Evolutionary conservation across 2,113 vertebrate species (phyloP), one percentile per base, ranked within the genome.

Genomic region (Oophaga pumilio): DNA sequence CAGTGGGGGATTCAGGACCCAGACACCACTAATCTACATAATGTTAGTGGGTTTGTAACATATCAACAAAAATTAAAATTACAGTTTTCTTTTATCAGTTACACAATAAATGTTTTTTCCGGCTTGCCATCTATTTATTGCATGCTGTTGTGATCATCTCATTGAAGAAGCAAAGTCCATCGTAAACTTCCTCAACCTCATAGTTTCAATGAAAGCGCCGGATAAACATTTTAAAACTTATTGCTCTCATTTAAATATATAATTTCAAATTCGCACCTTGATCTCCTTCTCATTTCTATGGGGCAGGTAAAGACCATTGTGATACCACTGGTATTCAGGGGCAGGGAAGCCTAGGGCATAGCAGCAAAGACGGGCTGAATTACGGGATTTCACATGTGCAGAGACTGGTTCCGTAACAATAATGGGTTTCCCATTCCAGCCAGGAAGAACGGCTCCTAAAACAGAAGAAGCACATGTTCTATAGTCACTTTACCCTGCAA

Each of bases 311-410:
- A 88, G 92, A 6, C 96, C 96, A 43, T 97, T 97, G 85, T 68
- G 90, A 92, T 97, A 96, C 97, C 97, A 97, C 91, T 97, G 95
- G 89, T 96, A 97, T 53, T 81, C 84, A 15, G 96, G 96, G 24
- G 92, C 88, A 17, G 96, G 96, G 11, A 95, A 92, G 1, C 96
- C 96, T 86, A 96, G 92, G 62, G 96, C 96, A 84, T 90, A 88
- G 59, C 96, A 97, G 59, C 89, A 90, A 24, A 97, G 94, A 60
- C 86, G 92, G 24, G 95, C 66, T 0, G 91, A 89, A 52, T 91
- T 87, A 20, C 93, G 94, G 1, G 13, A 76, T 78, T 74, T 90
- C 49, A 96, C 90, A 0, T 71, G 89, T 89, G 94, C 93, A 14
- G 93, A 85, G 0, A 89, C 91, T 22, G 96, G 96, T 90, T 95